These are phyloP conservation scores for Laspeyria flexula DNA, from an alignment of 2,888 invertebrate genomes.

Conservation along the genomic window DNA sequence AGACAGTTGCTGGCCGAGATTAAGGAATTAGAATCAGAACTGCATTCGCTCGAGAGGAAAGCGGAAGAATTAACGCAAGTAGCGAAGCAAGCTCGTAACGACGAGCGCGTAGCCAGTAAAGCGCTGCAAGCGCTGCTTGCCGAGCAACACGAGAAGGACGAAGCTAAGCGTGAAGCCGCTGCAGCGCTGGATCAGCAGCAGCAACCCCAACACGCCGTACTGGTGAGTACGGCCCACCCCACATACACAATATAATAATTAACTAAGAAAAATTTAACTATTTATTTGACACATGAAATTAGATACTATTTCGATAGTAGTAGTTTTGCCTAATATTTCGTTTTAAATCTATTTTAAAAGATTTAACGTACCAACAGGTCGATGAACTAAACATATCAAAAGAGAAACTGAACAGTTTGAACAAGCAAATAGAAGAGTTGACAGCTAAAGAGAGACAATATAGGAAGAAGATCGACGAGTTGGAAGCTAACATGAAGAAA, in stretches of 20 bases:
- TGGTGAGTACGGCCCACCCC: conserved; percentile 47
- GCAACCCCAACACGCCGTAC: conserved; percentile 63
- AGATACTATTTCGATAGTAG: no score
- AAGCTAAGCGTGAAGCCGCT: conserved; percentile 59
- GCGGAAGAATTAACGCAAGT: conserved; percentile 65
- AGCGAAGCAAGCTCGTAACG: conserved; percentile 62
- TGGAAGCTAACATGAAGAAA: conserved; percentile 65
- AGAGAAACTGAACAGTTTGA: conserved; percentile 55
- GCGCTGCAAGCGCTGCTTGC: conserved; percentile 63
- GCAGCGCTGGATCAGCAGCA: conserved; percentile 61
- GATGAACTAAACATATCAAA: conserved; percentile 69
- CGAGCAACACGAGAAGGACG: conserved; percentile 56
- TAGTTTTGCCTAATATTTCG: not conserved
- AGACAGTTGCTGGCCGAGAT: conserved; percentile 72
- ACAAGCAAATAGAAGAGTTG: conserved; percentile 57
- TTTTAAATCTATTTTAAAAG: no score
- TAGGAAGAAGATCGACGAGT: conserved; percentile 57
- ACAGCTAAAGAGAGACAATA: conserved; percentile 56
- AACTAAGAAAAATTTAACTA: no score
- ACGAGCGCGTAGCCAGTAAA: conserved; percentile 63
- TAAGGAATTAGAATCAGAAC: conserved; percentile 58
- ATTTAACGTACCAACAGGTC: conserved; percentile 42
- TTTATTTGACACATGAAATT: no score
- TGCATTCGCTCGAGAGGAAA: conserved; percentile 56
- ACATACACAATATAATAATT: no score